Evolutionary conservation across 2,113 vertebrate genomes (phyloP).

Genomic region (Talpa occidentalis): DNA sequence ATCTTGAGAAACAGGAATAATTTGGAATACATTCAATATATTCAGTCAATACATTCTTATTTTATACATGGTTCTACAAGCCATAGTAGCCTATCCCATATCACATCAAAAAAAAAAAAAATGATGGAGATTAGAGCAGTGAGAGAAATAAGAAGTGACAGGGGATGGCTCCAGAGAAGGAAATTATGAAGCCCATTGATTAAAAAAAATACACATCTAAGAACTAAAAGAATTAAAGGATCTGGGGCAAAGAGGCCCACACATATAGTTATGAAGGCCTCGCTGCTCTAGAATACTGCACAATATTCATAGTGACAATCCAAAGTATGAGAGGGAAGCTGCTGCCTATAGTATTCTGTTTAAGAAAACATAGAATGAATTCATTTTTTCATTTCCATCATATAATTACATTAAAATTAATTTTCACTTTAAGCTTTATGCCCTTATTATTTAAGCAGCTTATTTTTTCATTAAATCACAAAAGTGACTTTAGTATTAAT

Average conservation of each 20-base stretch:
- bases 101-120: not conserved
- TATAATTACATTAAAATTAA: not conserved
- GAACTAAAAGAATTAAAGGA: not conserved
- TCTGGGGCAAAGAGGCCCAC: not conserved
- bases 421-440: not conserved
- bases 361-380: not conserved
- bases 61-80: not conserved
- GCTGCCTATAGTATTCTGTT: not conserved
- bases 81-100: not conserved
- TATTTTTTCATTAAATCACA: not conserved
- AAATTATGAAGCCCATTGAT: not conserved
- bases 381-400: constrained; percentile 10
- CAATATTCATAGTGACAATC: not conserved
- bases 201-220: not conserved
- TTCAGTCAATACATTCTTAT: not conserved
- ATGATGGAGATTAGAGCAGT: not conserved
- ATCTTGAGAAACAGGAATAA: not conserved
- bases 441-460: constrained; percentile 1
- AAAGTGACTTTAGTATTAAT: constrained; percentile 6
- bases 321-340: not conserved
- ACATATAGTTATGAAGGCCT: not conserved
- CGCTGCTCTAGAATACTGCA: not conserved
- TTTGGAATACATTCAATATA: too few relatives aligned
- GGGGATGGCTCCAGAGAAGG: not conserved
- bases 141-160: not conserved